Evolutionary conservation across 2,113 vertebrate species (phyloP), one percentile per base, ranked within the genome.

Genomic region (Catharus minimus): DNA sequence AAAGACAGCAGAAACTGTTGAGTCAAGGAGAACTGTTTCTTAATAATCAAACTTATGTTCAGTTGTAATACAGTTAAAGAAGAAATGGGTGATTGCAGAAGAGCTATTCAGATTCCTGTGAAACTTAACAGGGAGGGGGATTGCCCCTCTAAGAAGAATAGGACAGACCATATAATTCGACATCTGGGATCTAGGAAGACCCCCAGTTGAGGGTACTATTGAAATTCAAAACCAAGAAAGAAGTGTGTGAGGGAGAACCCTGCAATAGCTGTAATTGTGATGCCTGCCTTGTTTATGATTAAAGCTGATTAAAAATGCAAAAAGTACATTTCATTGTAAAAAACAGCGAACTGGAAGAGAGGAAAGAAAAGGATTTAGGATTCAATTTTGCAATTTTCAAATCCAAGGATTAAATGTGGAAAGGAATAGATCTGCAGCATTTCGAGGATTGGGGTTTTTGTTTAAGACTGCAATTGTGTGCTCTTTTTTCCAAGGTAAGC

Each of bases 301-400:
- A 95, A 94, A 85, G 69, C 90, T 91, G 95, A 96, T 96, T 97
- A 96, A 96, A 96, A 96, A 97, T 96, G 95, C 92, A 95, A 96
- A 96, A 96, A 88, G 85, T 88, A 26, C 81, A 62, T 86, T 86
- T 94, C 60, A 38, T 81, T 87, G 87, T 96, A 80, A 95, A 95
- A 92, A 94, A 74, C 11, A 72, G 65, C 13, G 46, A 88, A 91
- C 91, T 92, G 84, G 86, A 94, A 95, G 68, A 94, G 2, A 16
- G 49, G 38, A 55, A 86, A 95, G 91, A 91, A 96, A 96, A 92
- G 89, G 74, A 57, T 92, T 91, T 74, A 74, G 74, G 65, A 82
- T 94, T 97, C 83, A 93, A 79, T 95, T 96, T 87, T 92, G 78
- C 80, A 95, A 96, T 86, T 97, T 97, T 96, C 92, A 92, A 96